Percentiles rank a stretch among this genome's conserved stretches.
Evolutionary conservation across 1,140 invertebrate species (phyloP).

Genomic region (Charaxes varanes): DNA sequence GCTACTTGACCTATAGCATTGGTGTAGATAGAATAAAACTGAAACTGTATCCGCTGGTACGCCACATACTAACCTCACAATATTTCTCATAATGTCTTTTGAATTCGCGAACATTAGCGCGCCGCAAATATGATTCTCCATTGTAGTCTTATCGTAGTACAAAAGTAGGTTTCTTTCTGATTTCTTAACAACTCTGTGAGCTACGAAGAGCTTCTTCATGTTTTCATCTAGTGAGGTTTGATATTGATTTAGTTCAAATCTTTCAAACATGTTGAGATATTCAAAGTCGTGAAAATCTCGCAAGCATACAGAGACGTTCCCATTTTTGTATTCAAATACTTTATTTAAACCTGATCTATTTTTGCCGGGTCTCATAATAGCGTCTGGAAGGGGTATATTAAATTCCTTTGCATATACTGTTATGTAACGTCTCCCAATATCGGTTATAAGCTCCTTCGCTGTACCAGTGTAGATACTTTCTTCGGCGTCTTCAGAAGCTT

Average conservation of each 20-base stretch:
- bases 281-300: slow-evolving; percentile 49
- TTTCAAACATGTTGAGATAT: slow-evolving; percentile 47
- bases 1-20: slow-evolving; percentile 50
- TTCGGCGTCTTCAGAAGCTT: slow-evolving; percentile 29
- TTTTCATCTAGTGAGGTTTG: slow-evolving; percentile 41
- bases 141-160: slow-evolving; percentile 55
- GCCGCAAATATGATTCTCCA: slow-evolving; percentile 53
- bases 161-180: slow-evolving; percentile 33
- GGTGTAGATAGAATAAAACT: slow-evolving; percentile 58
- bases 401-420: slow-evolving; percentile 45
- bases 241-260: slow-evolving; percentile 59
- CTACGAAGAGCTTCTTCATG: slow-evolving; percentile 48
- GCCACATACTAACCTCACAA: slow-evolving; percentile 50
- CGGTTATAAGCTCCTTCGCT: slow-evolving; percentile 27
- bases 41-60: slow-evolving; percentile 41
- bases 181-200: slow-evolving; percentile 18
- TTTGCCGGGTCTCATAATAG: slow-evolving; percentile 32
- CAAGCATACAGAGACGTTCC: slow-evolving; percentile 30
- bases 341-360: slow-evolving; percentile 32
- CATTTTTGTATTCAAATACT: slow-evolving; percentile 50
- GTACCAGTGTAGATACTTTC: slow-evolving; percentile 17
- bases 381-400: slow-evolving; percentile 42
- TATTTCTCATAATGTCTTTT: slow-evolving; percentile 55
- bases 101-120: slow-evolving; percentile 45
- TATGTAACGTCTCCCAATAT: slow-evolving; percentile 40